Percentiles rank a stretch among this genome's conserved stretches.
phyloP scores from a whole-genome alignment of 2,113 vertebrate species.

The Alouatta palliata region DNA sequence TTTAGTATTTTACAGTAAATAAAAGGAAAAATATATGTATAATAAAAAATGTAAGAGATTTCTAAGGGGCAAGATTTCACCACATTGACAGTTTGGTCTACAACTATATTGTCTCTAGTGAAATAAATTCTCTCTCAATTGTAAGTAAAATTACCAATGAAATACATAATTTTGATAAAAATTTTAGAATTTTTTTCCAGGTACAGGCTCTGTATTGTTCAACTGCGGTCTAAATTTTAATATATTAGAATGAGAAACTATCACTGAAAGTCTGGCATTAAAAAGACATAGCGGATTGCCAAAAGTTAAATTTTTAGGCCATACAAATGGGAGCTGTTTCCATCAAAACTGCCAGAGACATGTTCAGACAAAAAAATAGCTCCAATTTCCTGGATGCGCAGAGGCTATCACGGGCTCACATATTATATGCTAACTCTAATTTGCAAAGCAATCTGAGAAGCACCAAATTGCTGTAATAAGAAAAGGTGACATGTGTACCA shows the following conservation, averaged over 20 bases:
- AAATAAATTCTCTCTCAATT: background rate
- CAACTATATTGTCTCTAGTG: background rate
- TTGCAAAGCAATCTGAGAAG: slow-evolving; percentile 43
- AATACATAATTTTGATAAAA: background rate
- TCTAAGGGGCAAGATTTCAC: background rate
- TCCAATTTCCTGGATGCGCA: background rate
- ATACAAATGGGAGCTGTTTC: background rate
- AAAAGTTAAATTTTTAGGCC: background rate
- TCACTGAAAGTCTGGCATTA: background rate
- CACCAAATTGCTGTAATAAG: background rate
- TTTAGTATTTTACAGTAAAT: background rate
- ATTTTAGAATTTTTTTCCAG: background rate
- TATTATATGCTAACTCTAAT: background rate
- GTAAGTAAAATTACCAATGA: background rate
- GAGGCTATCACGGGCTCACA: background rate
- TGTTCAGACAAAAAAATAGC: background rate
- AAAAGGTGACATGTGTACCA: slow-evolving; percentile 13
- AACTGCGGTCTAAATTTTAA: background rate
- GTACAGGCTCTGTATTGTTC: background rate
- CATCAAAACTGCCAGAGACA: background rate
- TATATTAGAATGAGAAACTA: background rate
- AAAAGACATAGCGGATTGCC: background rate
- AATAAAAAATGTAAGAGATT: background rate
- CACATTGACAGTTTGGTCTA: background rate
- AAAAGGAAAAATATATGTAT: background rate